Percentiles rank a stretch among this genome's conserved stretches.
These are phyloP conservation scores for Porites australiensis DNA, from an alignment of 64 coral and sea anemone genomes.

Conservation along the genomic window DNA sequence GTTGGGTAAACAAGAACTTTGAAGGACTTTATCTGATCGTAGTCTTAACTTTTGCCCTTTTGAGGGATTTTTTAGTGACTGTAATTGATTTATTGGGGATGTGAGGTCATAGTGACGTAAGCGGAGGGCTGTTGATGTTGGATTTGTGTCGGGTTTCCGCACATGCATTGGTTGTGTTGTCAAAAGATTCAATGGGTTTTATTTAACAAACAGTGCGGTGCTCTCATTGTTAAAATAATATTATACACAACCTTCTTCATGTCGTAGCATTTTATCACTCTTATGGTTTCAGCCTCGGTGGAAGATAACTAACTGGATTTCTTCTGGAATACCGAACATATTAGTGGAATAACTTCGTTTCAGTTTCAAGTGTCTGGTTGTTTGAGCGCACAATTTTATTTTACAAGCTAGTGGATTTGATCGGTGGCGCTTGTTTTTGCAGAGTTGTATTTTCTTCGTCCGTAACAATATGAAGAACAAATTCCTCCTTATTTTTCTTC, in stretches of 20 bases:
- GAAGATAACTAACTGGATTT: background rate
- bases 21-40: too few species aligned
- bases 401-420: conserved; percentile 1
- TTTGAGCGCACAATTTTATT: background rate
- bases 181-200: background rate
- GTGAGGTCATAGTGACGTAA: conserved; percentile 45
- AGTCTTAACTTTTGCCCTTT: background rate
- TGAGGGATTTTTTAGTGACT: background rate
- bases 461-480: background rate
- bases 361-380: background rate
- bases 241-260: background rate
- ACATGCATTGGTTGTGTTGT: background rate
- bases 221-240: background rate
- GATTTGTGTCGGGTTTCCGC: background rate
- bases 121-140: background rate
- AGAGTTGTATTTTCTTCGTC: background rate
- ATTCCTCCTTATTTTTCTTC: background rate
- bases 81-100: background rate
- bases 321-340: background rate
- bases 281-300: background rate
- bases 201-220: background rate
- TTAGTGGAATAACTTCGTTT: background rate
- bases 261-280: background rate
- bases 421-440: background rate
- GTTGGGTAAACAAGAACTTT: too few species aligned